Percentiles rank a stretch among this genome's conserved stretches.
These are phyloP conservation scores for Aleiodes alternator DNA, from an alignment of 2,888 invertebrate species.

Conservation along the genomic window DNA sequence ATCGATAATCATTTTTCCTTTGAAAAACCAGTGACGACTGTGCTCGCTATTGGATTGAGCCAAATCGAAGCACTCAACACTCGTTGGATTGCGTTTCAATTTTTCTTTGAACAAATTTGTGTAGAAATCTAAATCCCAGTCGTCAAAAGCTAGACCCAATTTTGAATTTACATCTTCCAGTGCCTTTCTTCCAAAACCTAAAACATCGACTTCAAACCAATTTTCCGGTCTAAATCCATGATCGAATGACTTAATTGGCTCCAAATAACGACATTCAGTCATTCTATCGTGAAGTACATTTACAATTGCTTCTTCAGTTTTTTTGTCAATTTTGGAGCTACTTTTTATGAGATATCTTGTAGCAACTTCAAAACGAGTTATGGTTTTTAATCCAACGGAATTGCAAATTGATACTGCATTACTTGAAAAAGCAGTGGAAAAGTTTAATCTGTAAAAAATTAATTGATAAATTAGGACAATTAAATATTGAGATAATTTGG, in stretches of 20 bases:
- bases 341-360: slow-evolving; percentile 84
- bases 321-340: slow-evolving; percentile 71
- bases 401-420: slow-evolving; percentile 97
- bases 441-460: slow-evolving; percentile 83
- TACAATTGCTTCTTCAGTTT: slow-evolving; percentile 74
- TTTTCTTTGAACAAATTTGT: slow-evolving; percentile 89
- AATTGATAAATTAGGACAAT: background rate
- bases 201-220: slow-evolving; percentile 91
- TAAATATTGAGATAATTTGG: too few relatives aligned
- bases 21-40: slow-evolving; percentile 98
- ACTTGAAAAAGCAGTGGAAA: slow-evolving; percentile 96
- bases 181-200: slow-evolving; percentile 85
- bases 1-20: slow-evolving; percentile 90
- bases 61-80: slow-evolving; percentile 97
- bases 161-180: slow-evolving; percentile 87
- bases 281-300: slow-evolving; percentile 90
- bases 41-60: slow-evolving; percentile 99
- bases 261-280: slow-evolving; percentile 92
- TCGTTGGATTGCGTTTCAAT: slow-evolving; percentile 94
- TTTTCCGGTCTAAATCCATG: slow-evolving; percentile 79
- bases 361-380: slow-evolving; percentile 89
- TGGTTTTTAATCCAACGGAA: slow-evolving; percentile 85
- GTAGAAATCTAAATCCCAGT: slow-evolving; percentile 94
- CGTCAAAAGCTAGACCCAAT: slow-evolving; percentile 93
- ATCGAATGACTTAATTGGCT: slow-evolving; percentile 78